Percentiles rank a stretch among this genome's conserved stretches.
These are phyloP conservation scores for Brachyhypopomus occidentalis DNA, from an alignment of 2,113 vertebrate species.

Conservation along the genomic window DNA sequence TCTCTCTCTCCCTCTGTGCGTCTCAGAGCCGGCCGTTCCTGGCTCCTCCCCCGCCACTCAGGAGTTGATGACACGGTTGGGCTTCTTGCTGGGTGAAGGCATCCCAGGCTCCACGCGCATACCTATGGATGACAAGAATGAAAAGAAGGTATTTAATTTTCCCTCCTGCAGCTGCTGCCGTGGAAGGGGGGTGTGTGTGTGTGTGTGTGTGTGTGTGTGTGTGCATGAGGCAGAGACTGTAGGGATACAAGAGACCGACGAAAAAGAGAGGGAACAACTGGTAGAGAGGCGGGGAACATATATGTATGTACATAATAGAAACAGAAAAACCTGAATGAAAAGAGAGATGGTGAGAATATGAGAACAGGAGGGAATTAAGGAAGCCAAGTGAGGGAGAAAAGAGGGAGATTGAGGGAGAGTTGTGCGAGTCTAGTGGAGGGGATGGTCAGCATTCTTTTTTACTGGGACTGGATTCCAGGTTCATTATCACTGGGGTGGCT, in stretches of 20 bases:
- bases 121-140: conserved; percentile 91
- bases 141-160: conserved; percentile 88
- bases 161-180: conserved; percentile 60
- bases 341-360: not conserved
- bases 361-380: not conserved
- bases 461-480: conserved; percentile 54
- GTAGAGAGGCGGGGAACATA: too few relatives aligned
- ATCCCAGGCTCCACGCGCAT: conserved; percentile 89
- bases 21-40: conserved; percentile 72
- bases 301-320: not conserved
- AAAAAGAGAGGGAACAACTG: not conserved
- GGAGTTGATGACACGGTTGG: conserved; percentile 98
- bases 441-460: conserved; percentile 29
- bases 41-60: conserved; percentile 92
- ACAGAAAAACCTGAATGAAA: not conserved
- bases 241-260: not conserved
- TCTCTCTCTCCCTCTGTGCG: conserved; percentile 53
- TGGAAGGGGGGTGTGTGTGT: conserved; percentile 35
- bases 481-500: conserved; percentile 48
- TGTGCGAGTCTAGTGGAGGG: conserved; percentile 15
- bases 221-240: conserved; percentile 16
- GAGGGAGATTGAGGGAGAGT: not conserved
- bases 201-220: conserved; percentile 51
- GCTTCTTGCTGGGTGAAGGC: conserved; percentile 97
- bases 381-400: not conserved